A percentile compares a stretch with the other conserved stretches of the same genome.
Evolutionary conservation across 2,113 vertebrate genomes (phyloP).

Genomic region (Python bivittatus): DNA sequence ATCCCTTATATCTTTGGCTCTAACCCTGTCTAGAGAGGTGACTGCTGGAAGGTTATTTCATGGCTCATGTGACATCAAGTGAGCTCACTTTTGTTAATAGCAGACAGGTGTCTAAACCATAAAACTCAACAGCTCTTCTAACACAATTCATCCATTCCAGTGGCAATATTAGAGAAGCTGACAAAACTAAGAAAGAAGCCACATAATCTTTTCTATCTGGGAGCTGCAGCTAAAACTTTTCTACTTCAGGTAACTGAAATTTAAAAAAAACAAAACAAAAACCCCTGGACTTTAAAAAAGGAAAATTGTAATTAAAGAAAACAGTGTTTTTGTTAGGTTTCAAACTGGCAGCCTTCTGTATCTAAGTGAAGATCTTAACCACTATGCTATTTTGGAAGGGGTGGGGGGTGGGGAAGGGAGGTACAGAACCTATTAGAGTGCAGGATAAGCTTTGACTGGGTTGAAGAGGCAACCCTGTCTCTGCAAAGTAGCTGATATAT

Average conservation of each 20-base stretch:
- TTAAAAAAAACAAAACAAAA: not conserved
- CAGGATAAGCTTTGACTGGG: not conserved
- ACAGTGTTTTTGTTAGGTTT: not conserved
- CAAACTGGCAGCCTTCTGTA: not conserved
- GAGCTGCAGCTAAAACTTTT: not conserved
- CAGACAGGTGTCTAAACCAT: slow-evolving; percentile 22
- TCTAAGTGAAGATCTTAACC: not conserved
- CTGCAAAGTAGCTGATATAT: not conserved
- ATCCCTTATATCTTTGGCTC: slow-evolving; percentile 26
- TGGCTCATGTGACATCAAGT: not conserved
- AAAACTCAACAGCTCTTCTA: slow-evolving; percentile 15
- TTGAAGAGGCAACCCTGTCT: not conserved
- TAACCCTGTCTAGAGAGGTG: not conserved
- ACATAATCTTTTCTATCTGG: not conserved
- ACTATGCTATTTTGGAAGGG: not conserved
- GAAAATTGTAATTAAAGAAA: not conserved
- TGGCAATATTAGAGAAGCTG: slow-evolving; percentile 37
- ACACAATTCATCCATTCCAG: slow-evolving; percentile 35
- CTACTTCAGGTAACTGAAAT: not conserved
- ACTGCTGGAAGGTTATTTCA: not conserved
- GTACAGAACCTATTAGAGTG: not conserved
- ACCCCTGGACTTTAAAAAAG: not conserved
- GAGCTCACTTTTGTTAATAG: not conserved
- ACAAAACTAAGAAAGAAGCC: slow-evolving; percentile 14
- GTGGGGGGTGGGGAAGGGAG: not conserved